phyloP scores from a whole-genome alignment of 2,797 vertebrate species.

The Lepilemur ruficaudatus region DNA sequence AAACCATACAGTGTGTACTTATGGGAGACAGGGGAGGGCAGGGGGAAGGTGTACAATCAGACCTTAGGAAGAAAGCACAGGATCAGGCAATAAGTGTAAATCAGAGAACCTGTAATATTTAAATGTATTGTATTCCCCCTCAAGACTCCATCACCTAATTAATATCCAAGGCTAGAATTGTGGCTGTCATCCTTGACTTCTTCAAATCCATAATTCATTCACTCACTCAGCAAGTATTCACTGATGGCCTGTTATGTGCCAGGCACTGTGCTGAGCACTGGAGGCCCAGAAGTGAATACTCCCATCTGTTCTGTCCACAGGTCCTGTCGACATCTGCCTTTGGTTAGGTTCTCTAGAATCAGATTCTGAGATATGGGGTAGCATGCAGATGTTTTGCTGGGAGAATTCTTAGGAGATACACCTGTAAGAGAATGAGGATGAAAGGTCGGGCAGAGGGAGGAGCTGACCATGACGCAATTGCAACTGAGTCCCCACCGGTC shows the following conservation, averaged over 20 bases:
- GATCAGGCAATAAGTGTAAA: not conserved
- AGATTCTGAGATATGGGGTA: not conserved
- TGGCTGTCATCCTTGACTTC: not conserved
- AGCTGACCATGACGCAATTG: not conserved
- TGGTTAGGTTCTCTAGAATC: not conserved
- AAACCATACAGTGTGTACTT: not conserved
- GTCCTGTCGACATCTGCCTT: not conserved
- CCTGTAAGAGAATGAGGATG: not conserved
- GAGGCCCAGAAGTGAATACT: not conserved
- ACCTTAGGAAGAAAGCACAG: not conserved
- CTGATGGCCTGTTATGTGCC: too few relatives aligned
- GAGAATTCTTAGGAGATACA: not conserved
- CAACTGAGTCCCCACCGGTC: not conserved
- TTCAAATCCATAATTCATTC: not conserved
- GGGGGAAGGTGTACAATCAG: not conserved
- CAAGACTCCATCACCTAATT: not conserved
- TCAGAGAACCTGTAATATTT: not conserved
- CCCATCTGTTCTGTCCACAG: not conserved
- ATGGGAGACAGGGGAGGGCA: accelerated
- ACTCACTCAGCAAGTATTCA: not conserved
- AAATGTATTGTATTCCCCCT: not conserved
- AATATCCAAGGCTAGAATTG: not conserved
- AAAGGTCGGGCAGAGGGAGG: not conserved
- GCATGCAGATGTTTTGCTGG: not conserved
- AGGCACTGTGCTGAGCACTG: not conserved